phyloP scores from a whole-genome alignment of 2,797 vertebrate species.

The Etheostoma nigrum region DNA sequence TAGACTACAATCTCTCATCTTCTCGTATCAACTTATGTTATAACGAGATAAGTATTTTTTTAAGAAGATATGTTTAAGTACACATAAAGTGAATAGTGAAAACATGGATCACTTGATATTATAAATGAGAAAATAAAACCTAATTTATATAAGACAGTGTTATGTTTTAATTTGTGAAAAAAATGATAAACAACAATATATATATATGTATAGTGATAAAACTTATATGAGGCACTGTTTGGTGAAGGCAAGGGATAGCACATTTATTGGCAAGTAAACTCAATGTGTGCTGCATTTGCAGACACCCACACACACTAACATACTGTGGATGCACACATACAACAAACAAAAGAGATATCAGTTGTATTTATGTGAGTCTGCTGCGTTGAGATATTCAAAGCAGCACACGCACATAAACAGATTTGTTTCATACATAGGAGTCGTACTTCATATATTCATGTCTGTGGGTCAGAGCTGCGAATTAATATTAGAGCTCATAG shows the following conservation, averaged over 20 bases:
- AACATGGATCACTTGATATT: neutral
- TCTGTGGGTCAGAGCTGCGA: neutral
- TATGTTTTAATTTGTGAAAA: neutral
- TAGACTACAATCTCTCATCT: neutral
- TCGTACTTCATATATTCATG: neutral
- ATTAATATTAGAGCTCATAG: constrained; percentile 6
- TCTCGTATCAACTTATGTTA: neutral
- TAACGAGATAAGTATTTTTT: neutral
- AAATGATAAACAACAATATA: no score
- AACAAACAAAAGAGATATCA: constrained; percentile 4
- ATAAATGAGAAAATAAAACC: neutral
- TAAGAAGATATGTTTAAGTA: neutral
- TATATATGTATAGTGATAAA: neutral
- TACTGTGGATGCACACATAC: neutral
- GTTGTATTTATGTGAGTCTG: no score
- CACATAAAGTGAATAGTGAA: no score
- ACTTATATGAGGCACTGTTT: constrained; percentile 11
- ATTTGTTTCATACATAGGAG: neutral
- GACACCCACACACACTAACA: constrained; percentile 16
- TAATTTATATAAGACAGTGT: neutral
- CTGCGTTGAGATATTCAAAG: neutral
- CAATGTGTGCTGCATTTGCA: constrained; percentile 1
- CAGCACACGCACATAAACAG: constrained; percentile 7
- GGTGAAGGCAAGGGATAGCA: neutral
- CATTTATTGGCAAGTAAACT: constrained; percentile 13